Evolutionary conservation across 2,113 vertebrate genomes (phyloP).

Genomic region (Saguinus midas): DNA sequence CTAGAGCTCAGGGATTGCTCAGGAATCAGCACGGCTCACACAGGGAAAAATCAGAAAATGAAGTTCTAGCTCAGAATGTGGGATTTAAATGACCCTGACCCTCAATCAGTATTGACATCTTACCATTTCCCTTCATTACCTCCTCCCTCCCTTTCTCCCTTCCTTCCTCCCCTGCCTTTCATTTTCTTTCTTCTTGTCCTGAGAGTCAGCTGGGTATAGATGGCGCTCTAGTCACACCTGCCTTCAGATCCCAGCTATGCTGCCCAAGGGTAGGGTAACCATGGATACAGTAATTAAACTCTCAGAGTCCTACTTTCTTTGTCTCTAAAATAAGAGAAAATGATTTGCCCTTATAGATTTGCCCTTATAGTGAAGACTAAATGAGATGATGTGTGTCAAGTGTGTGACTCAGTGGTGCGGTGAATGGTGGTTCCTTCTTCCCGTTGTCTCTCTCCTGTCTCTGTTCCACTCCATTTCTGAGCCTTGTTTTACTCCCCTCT

Average conservation of each 20-base stretch:
- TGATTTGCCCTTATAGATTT: not conserved
- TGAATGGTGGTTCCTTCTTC: not conserved
- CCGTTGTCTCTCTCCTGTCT: not conserved
- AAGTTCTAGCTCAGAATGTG: not conserved
- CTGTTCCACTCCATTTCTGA: not conserved
- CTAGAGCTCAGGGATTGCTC: not conserved
- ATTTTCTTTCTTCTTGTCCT: not conserved
- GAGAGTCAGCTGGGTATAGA: not conserved
- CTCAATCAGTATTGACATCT: not conserved
- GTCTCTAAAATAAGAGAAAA: conserved; percentile 29
- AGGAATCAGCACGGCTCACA: not conserved
- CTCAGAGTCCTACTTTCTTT: not conserved
- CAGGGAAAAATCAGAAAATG: not conserved
- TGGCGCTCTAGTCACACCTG: not conserved
- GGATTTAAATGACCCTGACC: not conserved
- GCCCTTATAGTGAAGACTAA: not conserved
- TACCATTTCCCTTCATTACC: not conserved
- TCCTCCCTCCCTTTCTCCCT: not conserved
- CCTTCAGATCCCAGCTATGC: conserved; percentile 17
- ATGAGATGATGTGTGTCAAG: not conserved
- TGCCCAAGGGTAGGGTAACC: not conserved
- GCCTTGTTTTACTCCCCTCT: not conserved
- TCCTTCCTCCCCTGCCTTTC: too few relatives aligned
- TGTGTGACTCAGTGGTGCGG: not conserved
- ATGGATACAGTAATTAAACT: conserved; percentile 10